phyloP scores from a whole-genome alignment of 2,797 vertebrate genomes.

The Diplodus sargus region DNA sequence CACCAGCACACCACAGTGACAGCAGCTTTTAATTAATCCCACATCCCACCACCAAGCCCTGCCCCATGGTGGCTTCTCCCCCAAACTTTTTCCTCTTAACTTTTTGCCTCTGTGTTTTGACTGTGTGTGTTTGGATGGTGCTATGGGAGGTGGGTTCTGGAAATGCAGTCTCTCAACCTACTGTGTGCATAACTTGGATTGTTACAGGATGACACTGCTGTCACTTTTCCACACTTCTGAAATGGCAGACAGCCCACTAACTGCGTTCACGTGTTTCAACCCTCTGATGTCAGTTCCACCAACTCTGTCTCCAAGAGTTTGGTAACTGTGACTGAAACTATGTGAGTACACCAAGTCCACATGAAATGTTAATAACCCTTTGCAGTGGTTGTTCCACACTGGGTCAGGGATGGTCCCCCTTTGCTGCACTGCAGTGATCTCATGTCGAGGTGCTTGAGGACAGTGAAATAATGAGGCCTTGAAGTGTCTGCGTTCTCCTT shows the following conservation, averaged over 20 bases:
- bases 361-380: conserved; percentile 55
- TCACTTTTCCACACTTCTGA: conserved; percentile 60
- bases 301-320: conserved; percentile 49
- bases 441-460: conserved; percentile 49
- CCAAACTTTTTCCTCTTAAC: conserved; percentile 65
- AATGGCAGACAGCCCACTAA: conserved; percentile 52
- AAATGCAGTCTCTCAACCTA: conserved; percentile 45
- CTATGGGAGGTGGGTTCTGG: conserved; percentile 20
- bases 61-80: conserved; percentile 66
- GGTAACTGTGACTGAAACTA: conserved; percentile 45
- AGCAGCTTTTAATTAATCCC: conserved; percentile 84
- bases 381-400: conserved; percentile 19
- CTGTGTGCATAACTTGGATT: conserved; percentile 52
- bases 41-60: conserved; percentile 65
- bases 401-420: conserved; percentile 32
- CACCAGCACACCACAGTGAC: conserved; percentile 77
- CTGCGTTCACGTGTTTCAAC: conserved; percentile 53
- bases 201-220: conserved; percentile 60
- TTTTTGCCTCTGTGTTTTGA: conserved; percentile 43
- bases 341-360: conserved; percentile 27
- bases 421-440: conserved; percentile 57
- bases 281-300: conserved; percentile 39
- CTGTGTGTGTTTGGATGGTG: conserved; percentile 49
- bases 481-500: conserved; percentile 66
- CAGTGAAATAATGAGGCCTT: conserved; percentile 72